Conservation (phyloP, 2,888 invertebrate genomes). For the Ariolimax columbianus region DNA sequence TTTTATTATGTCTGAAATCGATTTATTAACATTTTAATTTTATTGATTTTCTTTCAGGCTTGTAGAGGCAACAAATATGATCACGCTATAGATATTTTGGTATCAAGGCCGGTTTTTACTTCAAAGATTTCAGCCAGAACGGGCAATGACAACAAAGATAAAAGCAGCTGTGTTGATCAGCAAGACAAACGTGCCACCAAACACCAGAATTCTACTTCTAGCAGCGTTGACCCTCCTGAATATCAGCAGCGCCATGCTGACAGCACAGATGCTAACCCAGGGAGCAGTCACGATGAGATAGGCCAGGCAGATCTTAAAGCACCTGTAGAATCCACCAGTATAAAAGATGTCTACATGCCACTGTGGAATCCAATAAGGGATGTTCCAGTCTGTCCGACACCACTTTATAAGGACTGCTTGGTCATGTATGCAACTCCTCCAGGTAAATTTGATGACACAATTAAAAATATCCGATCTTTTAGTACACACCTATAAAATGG, state of each 20-base stretch:
- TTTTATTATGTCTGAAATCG: too few relatives aligned
- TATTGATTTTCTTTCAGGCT: conserved; percentile 63
- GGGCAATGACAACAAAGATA: conserved; percentile 17
- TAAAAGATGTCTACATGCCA: neutral
- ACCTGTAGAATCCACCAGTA: neutral
- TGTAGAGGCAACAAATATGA: conserved; percentile 67
- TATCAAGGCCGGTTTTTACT: conserved; percentile 19
- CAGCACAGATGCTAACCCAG: conserved; percentile 23
- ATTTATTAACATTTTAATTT: neutral
- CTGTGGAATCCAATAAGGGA: conserved; percentile 9
- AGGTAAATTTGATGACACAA: too few relatives aligned
- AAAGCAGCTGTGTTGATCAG: neutral
- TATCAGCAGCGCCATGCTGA: neutral
- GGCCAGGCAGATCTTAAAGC: neutral
- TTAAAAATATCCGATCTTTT: too few relatives aligned
- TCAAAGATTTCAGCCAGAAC: neutral
- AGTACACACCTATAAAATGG: too few relatives aligned
- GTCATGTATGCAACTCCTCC: conserved; percentile 67
- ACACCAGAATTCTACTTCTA: conserved; percentile 24
- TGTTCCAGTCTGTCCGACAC: conserved; percentile 54
- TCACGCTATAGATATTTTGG: conserved; percentile 58
- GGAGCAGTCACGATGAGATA: neutral
- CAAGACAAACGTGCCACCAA: neutral
- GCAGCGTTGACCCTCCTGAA: conserved; percentile 49
- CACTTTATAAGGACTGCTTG: conserved; percentile 63